Percentiles rank a stretch among this genome's conserved stretches.
Evolutionary conservation across 2,888 invertebrate species (phyloP).

Genomic region (Coremacera marginata): DNA sequence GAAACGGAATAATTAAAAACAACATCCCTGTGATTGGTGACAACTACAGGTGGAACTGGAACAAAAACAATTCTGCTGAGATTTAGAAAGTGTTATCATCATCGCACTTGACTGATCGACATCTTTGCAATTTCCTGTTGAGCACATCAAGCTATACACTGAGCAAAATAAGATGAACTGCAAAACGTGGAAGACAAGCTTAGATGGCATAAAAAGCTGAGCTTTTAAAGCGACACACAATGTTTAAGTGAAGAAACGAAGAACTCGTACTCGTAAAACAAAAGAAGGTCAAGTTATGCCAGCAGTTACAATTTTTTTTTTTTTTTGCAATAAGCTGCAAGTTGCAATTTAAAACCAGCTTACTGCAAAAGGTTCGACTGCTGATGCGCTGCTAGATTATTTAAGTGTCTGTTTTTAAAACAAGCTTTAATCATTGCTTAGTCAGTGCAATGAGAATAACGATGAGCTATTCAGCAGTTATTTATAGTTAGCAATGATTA

Average conservation of each 20-base stretch:
- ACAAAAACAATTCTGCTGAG: not conserved
- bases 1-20: no score
- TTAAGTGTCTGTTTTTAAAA: not conserved
- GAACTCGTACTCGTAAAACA: not conserved
- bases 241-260: not conserved
- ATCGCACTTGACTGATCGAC: not conserved
- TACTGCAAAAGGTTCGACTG: not conserved
- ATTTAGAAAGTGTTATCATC: conserved; percentile 3
- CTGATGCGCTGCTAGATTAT: not conserved
- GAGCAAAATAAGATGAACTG: no score
- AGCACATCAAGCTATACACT: no score
- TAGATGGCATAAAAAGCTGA: no score
- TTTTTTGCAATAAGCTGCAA: no score
- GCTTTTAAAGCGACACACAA: no score
- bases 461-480: no score
- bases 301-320: not conserved
- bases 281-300: conserved; percentile 1
- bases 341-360: no score
- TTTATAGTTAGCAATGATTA: not conserved
- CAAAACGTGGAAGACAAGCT: no score
- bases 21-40: not conserved
- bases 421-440: not conserved
- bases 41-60: not conserved
- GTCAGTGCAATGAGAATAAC: not conserved
- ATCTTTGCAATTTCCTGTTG: not conserved